Evolutionary conservation across 2,888 invertebrate genomes (phyloP), one percentile per base, ranked within the genome.

Genomic region (Polyommatus icarus): DNA sequence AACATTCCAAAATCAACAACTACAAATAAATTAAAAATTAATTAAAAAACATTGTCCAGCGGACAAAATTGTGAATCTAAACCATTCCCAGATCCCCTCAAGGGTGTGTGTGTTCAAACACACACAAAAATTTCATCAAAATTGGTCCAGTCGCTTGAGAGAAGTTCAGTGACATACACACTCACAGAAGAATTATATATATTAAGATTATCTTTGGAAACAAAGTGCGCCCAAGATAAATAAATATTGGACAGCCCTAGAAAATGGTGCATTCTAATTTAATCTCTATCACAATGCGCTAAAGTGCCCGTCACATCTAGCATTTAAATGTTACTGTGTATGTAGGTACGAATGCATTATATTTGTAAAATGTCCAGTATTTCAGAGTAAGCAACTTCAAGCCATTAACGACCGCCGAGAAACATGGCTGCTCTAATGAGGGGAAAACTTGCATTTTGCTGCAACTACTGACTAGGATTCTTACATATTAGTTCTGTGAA

Each of bases 191-290:
- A n/a, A n/a, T n/a, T n/a, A n/a, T n/a, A n/a, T n/a, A n/a, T n/a
- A n/a, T n/a, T n/a, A n/a, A n/a, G n/a, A n/a, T 83, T 73, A 82
- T 83, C 81, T 77, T 71, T 78, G 77, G 76, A 81, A 84, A 83
- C 83, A 83, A 83, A 84, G 84, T 83, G 82, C 82, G 46, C 29
- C 46, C 75, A 50, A 75, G 32, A 75, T 75, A 83, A 81, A 84
- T 85, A 84, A 84, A 83, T 84, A 83, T 81, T 79, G 79, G 79
- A 81, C 77, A 59, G 61, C 71, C 75, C 75, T 75, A 50, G 54
- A 75, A 75, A 75, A 7, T 29, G 40, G 36, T 10, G 10, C 40
- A n/a, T n/a, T 40, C 72, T 1, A 40, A n/a, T 72, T 72, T 72
- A 12, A 72, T 40, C 40, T 40, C 12, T 40, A 72, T 40, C 10